These are phyloP conservation scores for Mercenaria mercenaria DNA, from an alignment of 1,140 invertebrate genomes.

Conservation along the genomic window DNA sequence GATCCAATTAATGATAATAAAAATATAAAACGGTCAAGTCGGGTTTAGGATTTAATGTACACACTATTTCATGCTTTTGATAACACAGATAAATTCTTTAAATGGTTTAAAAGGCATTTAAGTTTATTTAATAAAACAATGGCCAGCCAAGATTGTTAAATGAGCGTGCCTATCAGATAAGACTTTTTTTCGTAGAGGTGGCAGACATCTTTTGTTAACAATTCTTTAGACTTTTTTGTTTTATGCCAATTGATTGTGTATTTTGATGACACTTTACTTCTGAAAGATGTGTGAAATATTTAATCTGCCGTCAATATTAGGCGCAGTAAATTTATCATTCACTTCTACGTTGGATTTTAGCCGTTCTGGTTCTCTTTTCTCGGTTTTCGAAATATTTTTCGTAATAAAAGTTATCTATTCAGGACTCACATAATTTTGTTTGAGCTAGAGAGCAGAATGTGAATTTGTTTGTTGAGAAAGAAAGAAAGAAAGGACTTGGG, in stretches of 20 bases:
- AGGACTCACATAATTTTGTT: too few relatives aligned
- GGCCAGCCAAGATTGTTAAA: background rate
- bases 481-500: too few relatives aligned
- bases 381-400: too few relatives aligned
- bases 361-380: background rate
- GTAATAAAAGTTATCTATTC: too few relatives aligned
- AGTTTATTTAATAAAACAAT: background rate
- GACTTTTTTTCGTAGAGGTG: background rate
- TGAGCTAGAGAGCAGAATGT: too few relatives aligned
- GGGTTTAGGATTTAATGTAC: background rate
- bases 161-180: background rate
- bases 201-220: background rate
- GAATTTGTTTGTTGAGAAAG: too few relatives aligned
- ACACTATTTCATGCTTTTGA: background rate
- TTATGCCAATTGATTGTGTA: background rate
- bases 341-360: background rate
- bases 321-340: background rate
- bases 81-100: background rate
- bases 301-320: background rate
- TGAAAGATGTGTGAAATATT: conserved; percentile 12
- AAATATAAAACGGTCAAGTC: background rate
- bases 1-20: background rate
- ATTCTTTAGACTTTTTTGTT: conserved; percentile 7
- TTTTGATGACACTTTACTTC: background rate
- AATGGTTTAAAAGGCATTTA: background rate